A percentile compares a stretch with the other conserved stretches of the same genome.
Conservation (phyloP, 1,140 invertebrate genomes). For the Pectinophora gossypiella region DNA sequence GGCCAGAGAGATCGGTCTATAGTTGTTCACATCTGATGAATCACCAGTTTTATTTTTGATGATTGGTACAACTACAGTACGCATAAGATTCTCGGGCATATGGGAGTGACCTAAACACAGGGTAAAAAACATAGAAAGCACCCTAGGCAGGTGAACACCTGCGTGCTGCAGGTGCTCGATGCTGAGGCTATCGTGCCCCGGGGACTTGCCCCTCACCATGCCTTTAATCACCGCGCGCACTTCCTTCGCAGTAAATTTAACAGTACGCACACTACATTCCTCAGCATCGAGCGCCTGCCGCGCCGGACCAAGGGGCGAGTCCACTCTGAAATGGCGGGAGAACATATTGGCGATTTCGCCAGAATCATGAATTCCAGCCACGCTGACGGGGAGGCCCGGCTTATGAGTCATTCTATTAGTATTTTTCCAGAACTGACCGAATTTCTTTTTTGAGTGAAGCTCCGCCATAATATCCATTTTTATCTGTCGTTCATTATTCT, state of each 20-base stretch:
- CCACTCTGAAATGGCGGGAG: background rate
- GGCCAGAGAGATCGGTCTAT: constrained; percentile 8
- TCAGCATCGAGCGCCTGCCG: background rate
- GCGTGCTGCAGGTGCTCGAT: constrained; percentile 9
- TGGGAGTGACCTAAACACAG: constrained; percentile 1
- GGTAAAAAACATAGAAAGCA: constrained; percentile 6
- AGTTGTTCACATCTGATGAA: constrained; percentile 5
- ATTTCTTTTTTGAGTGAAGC: constrained; percentile 3
- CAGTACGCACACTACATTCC: background rate
- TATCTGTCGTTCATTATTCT: constrained; percentile 9
- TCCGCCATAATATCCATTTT: constrained; percentile 7
- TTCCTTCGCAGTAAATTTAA: constrained; percentile 2
- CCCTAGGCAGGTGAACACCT: constrained; percentile 2
- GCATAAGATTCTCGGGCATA: constrained; percentile 5
- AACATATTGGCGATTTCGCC: background rate
- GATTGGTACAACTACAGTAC: constrained; percentile 7
- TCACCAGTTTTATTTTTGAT: constrained; percentile 7
- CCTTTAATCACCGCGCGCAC: background rate
- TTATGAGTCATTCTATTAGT: constrained; percentile 1
- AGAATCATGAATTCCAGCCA: background rate
- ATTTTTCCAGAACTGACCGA: constrained; percentile 7
- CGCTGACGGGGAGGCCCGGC: background rate
- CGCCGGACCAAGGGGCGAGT: background rate
- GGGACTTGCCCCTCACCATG: constrained; percentile 7
- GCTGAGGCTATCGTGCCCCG: constrained; percentile 10